Evolutionary conservation across 2,113 vertebrate genomes (phyloP).

Genomic region (Paradoxurus hermaphroditus): DNA sequence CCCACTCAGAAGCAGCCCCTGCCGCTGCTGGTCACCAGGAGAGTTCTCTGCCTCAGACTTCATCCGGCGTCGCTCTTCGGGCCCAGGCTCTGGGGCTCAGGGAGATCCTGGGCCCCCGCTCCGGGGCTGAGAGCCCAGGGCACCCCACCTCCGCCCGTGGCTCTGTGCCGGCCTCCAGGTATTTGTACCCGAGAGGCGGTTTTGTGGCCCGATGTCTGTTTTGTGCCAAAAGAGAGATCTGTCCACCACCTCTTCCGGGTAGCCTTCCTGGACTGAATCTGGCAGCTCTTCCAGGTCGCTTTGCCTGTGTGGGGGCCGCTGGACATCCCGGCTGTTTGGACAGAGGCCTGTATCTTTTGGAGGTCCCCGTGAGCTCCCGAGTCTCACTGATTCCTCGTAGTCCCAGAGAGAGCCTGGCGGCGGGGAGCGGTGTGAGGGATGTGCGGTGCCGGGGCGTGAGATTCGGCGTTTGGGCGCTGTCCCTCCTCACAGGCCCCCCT

Average conservation of each 20-base stretch:
- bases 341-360: neutral
- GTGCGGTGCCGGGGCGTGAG: neutral
- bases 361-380: neutral
- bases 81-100: fast-evolving
- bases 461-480: fast-evolving
- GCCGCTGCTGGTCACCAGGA: fast-evolving
- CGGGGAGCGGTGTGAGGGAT: fast-evolving
- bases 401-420: fast-evolving
- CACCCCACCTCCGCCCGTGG: fast-evolving
- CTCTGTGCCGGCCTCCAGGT: neutral
- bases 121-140: fast-evolving
- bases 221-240: too few species aligned
- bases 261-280: neutral
- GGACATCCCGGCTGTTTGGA: too few species aligned
- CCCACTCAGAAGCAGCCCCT: fast-evolving
- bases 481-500: too few species aligned
- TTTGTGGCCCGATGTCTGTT: neutral
- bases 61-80: fast-evolving
- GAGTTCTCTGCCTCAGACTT: fast-evolving
- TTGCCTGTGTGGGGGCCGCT: fast-evolving
- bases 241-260: neutral
- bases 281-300: fast-evolving
- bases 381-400: fast-evolving
- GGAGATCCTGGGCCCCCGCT: neutral
- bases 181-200: neutral